phyloP scores from a whole-genome alignment of 2,888 invertebrate species.

The Synanthedon formicaeformis region DNA sequence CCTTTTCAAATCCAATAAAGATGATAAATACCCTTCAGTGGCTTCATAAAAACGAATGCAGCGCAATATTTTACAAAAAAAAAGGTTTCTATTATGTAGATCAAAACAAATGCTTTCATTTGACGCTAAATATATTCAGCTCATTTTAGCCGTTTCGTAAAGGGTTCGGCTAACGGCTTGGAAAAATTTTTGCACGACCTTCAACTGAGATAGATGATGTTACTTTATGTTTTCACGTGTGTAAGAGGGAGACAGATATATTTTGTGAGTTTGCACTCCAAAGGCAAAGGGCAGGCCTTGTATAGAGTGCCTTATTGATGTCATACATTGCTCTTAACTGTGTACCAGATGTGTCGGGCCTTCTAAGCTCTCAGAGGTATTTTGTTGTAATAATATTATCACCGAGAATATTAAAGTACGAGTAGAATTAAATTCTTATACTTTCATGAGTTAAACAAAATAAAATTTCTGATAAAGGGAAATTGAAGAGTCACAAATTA shows the following conservation, averaged over 20 bases:
- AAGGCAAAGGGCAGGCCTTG: slow-evolving; percentile 23
- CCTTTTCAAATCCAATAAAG: no score
- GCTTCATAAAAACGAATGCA: not conserved
- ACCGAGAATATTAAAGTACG: no score
- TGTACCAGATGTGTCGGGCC: slow-evolving; percentile 27
- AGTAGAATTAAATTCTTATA: no score
- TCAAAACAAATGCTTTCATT: slow-evolving; percentile 56
- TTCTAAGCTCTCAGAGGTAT: not conserved
- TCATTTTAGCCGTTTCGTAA: slow-evolving; percentile 29
- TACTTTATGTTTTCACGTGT: not conserved
- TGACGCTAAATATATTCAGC: slow-evolving; percentile 45
- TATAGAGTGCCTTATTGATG: slow-evolving; percentile 36
- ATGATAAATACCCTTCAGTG: not conserved
- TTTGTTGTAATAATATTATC: not conserved
- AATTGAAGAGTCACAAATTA: no score
- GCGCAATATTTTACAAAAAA: slow-evolving; percentile 6
- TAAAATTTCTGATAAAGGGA: no score
- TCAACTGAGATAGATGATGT: slow-evolving; percentile 13
- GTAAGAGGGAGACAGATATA: slow-evolving; percentile 15
- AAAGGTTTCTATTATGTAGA: slow-evolving; percentile 21
- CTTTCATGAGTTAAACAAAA: no score
- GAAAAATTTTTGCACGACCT: slow-evolving; percentile 33
- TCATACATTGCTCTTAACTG: slow-evolving; percentile 39
- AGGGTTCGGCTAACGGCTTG: slow-evolving; percentile 31
- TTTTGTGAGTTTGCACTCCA: slow-evolving; percentile 14